Evolutionary conservation across 1,140 invertebrate genomes (phyloP).

Genomic region (Drosophila bocqueti): DNA sequence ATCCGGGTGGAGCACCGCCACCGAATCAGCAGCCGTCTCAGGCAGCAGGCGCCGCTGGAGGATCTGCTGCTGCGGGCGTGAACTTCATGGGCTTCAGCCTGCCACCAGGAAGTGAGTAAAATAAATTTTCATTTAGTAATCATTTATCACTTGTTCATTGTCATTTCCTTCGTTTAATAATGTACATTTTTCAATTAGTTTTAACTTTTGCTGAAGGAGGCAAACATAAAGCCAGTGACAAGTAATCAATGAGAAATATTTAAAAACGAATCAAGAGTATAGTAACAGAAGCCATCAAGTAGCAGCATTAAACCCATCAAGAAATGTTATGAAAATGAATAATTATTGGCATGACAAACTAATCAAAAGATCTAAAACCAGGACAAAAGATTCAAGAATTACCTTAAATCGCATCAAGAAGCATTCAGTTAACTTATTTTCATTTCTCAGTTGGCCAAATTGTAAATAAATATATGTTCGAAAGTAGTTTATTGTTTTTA

Average conservation of each 20-base stretch:
- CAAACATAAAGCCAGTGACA: neutral
- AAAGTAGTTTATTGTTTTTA: no score
- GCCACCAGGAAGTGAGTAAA: slow-evolving; percentile 79
- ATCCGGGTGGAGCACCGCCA: slow-evolving; percentile 41
- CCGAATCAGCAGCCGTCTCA: slow-evolving; percentile 39
- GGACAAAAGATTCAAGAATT: neutral
- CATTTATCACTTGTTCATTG: neutral
- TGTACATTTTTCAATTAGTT: slow-evolving; percentile 11
- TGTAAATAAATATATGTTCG: neutral
- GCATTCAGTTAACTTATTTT: neutral
- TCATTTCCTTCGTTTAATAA: neutral
- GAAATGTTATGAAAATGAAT: neutral
- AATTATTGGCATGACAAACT: neutral
- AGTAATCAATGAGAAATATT: neutral
- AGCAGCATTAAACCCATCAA: neutral
- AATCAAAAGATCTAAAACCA: neutral
- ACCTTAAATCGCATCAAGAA: neutral
- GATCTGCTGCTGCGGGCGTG: slow-evolving; percentile 51
- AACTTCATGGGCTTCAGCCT: slow-evolving; percentile 78
- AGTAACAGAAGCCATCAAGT: neutral
- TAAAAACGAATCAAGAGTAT: neutral
- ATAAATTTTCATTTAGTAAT: neutral
- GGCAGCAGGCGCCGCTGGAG: slow-evolving; percentile 33
- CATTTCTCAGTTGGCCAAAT: slow-evolving; percentile 7
- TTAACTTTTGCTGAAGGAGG: slow-evolving; percentile 1